Evolutionary conservation across 2,888 invertebrate species (phyloP), one percentile per base, ranked within the genome.

Genomic region (Chrysodeixis includens): DNA sequence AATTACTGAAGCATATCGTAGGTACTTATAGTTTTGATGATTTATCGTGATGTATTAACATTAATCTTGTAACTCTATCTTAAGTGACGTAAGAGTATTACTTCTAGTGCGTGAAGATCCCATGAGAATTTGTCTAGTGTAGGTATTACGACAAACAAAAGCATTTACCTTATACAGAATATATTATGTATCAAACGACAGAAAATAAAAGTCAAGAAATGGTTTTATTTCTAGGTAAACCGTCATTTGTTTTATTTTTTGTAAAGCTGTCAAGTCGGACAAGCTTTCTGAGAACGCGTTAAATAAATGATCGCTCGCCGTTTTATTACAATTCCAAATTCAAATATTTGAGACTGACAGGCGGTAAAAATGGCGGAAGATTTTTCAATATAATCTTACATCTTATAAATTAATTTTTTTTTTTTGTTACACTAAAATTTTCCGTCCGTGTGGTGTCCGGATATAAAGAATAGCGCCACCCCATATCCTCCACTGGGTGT

Each of bases 241-340:
- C 46, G 18, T 49, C 20, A 49, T 49, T 49, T 20, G 46, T 49
- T 20, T 46, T 46, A 46, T 49, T 18, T 49, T 18, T 49, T 20
- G 3, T 20, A 49, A 18, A 18, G 46, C 46, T 49, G 46, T 49
- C 46, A 49, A 49, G 10, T 49, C 10, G 46, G 46, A 10, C 20
- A 49, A 49, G 46, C 8, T 2, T 49, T 49, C 46, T 49, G 46
- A 20, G 46, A 49, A 49, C 46, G 9, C 46, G 20, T 18, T 49
- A 20, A 49, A 49, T 49, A 49, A 49, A 49, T 49, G 46, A 20
- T 12, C 20, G 10, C 8, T 49, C 3, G 46, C 40, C n/a, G 46
- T 49, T 49, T 49, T 10, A 20, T 20, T 49, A 20, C 20, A 49
- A 49, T n/a, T 5, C n/a, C 40, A n/a, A 40, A 40, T 40, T 40